Evolutionary conservation across 2,797 vertebrate species (phyloP), one percentile per base, ranked within the genome.

Genomic region (Chaetophractus vellerosus): DNA sequence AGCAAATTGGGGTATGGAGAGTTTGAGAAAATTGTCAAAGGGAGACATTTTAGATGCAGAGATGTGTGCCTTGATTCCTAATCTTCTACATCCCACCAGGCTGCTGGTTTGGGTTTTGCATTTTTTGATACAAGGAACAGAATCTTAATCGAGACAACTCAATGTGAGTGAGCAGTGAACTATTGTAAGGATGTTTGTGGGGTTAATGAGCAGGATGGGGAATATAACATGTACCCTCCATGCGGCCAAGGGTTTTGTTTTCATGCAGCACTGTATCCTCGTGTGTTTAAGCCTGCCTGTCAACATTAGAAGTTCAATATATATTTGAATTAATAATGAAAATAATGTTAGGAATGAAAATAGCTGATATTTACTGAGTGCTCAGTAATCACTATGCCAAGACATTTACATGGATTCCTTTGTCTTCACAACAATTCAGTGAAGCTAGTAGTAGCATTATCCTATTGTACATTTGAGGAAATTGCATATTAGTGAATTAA

Each of bases 51-150:
- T 69, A 81, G 23, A 92, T 19, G 33, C n/a, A 79, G 12, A 96
- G 74, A 28, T 23, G 66, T 55, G 4, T 45, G 50, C 59, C 38
- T 66, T 31, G 41, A 50, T 86, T 75, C 33, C 61, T 86, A 41
- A 61, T 79, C 64, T 50, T 72, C 21, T 41, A 61, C 14, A 36
- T 24, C 91, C 33, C 89, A 21, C 31, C 16, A 50, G 19, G 59
- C 18, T 76, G 24, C 59, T 83, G 16, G 59, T 76, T 86, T 96
- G 5, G 28, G 9, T 72, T 87, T 31, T 88, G 71, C 23, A 66
- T 72, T 93, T 87, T 90, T 93, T 15, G 15, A 80, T 26, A 91
- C 28, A 72, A 90, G 24, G 6, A 89, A 80, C 6, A 71, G 33
- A 75, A 33, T 68, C 61, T 86, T 94, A 31, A 45, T 68, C 61